These are phyloP conservation scores for Labeo calbasu DNA, from an alignment of 2,797 vertebrate species.

Conservation along the genomic window DNA sequence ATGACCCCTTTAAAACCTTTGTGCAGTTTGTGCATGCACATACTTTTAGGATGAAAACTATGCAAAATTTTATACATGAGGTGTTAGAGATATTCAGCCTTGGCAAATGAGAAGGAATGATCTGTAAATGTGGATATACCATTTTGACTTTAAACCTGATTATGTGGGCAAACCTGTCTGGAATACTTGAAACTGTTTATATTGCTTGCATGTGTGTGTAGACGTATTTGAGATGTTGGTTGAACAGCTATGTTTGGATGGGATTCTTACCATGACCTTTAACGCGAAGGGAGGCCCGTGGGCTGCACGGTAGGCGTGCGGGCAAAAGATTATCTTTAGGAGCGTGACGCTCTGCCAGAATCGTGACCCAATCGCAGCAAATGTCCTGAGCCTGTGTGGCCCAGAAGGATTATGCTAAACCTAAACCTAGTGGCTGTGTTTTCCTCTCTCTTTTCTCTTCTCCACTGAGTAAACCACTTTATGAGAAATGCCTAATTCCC, in stretches of 20 bases:
- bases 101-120: not conserved
- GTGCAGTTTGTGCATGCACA: not conserved
- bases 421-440: not conserved
- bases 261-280: constrained; percentile 74
- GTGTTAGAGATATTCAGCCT: not conserved
- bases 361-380: constrained; percentile 57
- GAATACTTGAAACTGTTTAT: constrained; percentile 32
- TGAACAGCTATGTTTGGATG: constrained; percentile 77
- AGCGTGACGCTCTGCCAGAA: constrained; percentile 37
- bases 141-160: constrained; percentile 19
- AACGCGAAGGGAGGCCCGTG: constrained; percentile 51
- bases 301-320: constrained; percentile 46
- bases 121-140: not conserved
- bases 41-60: not conserved
- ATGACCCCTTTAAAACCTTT: not conserved
- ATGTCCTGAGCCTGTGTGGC: constrained; percentile 10
- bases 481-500: constrained; percentile 22
- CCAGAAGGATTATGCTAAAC: constrained; percentile 14
- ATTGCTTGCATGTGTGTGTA: constrained; percentile 10
- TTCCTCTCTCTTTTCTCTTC: not conserved
- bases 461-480: constrained; percentile 18
- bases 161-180: constrained; percentile 7
- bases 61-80: not conserved
- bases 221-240: constrained; percentile 45
- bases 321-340: constrained; percentile 56